phyloP scores from a whole-genome alignment of 2,113 vertebrate species.

The Romanogobio albipinnatus region DNA sequence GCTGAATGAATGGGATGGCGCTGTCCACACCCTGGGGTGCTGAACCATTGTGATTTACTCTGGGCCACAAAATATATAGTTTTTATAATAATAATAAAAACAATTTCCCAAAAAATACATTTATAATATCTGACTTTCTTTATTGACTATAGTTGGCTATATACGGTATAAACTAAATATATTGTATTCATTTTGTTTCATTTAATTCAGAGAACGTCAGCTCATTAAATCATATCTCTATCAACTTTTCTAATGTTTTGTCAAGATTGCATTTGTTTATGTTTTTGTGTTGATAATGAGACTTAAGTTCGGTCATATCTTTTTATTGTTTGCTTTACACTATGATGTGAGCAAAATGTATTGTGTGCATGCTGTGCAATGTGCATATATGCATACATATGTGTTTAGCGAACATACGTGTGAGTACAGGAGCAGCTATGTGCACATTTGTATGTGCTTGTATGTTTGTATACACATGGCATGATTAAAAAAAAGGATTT shows the following conservation, averaged over 20 bases:
- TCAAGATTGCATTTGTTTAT: too few relatives aligned
- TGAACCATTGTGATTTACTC: background rate
- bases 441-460: constrained; percentile 1
- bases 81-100: background rate
- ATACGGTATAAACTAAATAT: background rate
- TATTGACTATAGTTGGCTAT: background rate
- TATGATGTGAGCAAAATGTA: background rate
- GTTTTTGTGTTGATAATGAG: too few relatives aligned
- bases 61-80: background rate
- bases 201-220: background rate
- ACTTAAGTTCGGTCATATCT: too few relatives aligned
- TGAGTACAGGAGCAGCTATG: background rate
- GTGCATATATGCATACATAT: background rate
- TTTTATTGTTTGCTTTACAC: background rate
- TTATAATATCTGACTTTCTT: background rate
- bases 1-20: constrained; percentile 10
- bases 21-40: constrained; percentile 12
- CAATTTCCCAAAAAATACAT: background rate
- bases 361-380: background rate
- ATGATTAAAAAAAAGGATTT: constrained; percentile 64
- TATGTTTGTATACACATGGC: constrained; percentile 25
- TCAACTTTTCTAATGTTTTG: too few relatives aligned
- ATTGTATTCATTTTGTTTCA: background rate
- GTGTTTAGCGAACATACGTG: background rate
- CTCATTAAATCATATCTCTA: too few relatives aligned